phyloP scores from a whole-genome alignment of 1,140 invertebrate species.

The Leptestheria dahalacensis region DNA sequence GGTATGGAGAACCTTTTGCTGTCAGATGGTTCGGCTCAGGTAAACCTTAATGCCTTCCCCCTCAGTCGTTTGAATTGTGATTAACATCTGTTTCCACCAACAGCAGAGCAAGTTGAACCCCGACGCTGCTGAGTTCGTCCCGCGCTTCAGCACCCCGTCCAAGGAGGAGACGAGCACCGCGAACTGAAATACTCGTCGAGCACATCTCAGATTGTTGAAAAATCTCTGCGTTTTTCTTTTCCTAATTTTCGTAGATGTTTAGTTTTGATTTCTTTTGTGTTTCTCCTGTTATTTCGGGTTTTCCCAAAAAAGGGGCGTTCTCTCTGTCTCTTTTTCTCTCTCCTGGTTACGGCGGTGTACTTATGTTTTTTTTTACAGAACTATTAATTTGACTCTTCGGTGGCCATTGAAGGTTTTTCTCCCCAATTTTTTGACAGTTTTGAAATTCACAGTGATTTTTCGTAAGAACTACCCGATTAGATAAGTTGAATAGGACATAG shows the following conservation, averaged over 20 bases:
- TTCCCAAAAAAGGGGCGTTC: neutral
- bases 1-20: constrained; percentile 6
- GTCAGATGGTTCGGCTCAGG: constrained; percentile 3
- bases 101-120: constrained; percentile 55
- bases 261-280: neutral
- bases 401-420: neutral
- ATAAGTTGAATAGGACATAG: too few relatives aligned
- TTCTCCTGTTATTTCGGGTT: neutral
- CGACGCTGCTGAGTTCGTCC: constrained; percentile 59
- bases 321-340: neutral
- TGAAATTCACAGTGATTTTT: neutral
- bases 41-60: neutral
- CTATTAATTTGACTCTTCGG: neutral
- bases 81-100: constrained; percentile 8
- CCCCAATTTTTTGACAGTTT: neutral
- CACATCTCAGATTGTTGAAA: too few relatives aligned
- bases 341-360: neutral
- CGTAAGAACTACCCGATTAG: too few relatives aligned
- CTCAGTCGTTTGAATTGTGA: neutral
- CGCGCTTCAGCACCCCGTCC: constrained; percentile 22
- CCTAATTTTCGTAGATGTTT: constrained; percentile 5
- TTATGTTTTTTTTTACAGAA: neutral
- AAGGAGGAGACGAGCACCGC: neutral
- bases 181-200: too few relatives aligned
- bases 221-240: too few relatives aligned